Evolutionary conservation across 2,888 invertebrate genomes (phyloP).

Genomic region (Drosophila putrida): DNA sequence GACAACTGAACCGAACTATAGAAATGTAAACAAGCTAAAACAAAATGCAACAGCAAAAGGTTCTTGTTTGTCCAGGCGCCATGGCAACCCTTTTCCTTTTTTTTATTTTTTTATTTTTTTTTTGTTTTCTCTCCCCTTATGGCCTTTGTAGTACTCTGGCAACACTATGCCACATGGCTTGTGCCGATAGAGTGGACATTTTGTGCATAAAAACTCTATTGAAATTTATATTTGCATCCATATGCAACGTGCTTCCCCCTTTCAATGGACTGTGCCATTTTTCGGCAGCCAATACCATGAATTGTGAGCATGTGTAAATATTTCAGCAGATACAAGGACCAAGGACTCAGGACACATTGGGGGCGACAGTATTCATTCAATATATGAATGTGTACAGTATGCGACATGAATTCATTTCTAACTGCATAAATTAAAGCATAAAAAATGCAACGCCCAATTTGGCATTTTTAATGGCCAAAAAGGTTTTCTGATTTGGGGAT

Average conservation of each 20-base stretch:
- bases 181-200: slow-evolving; percentile 36
- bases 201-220: slow-evolving; percentile 56
- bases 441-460: slow-evolving; percentile 31
- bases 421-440: slow-evolving; percentile 47
- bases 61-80: slow-evolving; percentile 49
- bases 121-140: not conserved
- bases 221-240: slow-evolving; percentile 46
- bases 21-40: slow-evolving; percentile 58
- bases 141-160: slow-evolving; percentile 17
- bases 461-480: slow-evolving; percentile 2
- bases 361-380: not conserved
- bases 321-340: slow-evolving; percentile 23
- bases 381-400: slow-evolving; percentile 27
- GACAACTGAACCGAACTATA: slow-evolving; percentile 48
- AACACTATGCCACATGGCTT: slow-evolving; percentile 15
- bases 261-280: slow-evolving; percentile 22
- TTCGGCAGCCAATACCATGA: slow-evolving; percentile 51
- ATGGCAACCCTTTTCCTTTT: slow-evolving; percentile 58
- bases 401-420: slow-evolving; percentile 42
- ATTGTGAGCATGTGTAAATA: slow-evolving; percentile 58
- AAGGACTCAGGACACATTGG: not conserved
- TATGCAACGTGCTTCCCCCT: slow-evolving; percentile 7
- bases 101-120: not conserved
- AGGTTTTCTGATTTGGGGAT: slow-evolving; percentile 2
- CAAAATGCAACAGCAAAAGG: slow-evolving; percentile 49